Evolutionary conservation across 2,113 vertebrate genomes (phyloP).

Genomic region (Corythornis madagascariensis): DNA sequence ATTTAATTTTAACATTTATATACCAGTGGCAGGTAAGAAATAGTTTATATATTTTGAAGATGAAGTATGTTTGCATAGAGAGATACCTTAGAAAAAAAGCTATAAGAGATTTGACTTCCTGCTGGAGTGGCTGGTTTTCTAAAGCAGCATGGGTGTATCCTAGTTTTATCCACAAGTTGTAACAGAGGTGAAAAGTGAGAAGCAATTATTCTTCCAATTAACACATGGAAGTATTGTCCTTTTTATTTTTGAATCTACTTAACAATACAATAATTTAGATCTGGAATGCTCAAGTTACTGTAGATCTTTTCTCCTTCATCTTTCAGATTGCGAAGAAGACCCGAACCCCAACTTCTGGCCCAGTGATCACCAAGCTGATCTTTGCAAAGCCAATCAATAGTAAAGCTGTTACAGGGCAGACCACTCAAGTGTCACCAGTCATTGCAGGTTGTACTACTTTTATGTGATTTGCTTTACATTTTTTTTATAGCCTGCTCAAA

Average conservation of each 20-base stretch:
- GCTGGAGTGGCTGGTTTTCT: not conserved
- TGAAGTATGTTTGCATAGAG: not conserved
- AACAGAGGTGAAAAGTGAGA: not conserved
- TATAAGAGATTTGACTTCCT: not conserved
- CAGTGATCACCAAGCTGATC: conserved; percentile 93
- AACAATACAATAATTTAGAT: not conserved
- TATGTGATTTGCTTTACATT: conserved; percentile 42
- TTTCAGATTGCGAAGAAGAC: conserved; percentile 95
- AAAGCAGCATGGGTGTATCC: not conserved
- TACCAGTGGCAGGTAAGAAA: not conserved
- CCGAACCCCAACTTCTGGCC: conserved; percentile 88
- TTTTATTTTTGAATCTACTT: not conserved
- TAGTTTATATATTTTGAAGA: not conserved
- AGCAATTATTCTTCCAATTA: not conserved
- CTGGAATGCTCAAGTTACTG: conserved; percentile 6
- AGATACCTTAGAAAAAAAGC: not conserved
- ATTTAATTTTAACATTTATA: not conserved
- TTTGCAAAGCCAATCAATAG: conserved; percentile 96
- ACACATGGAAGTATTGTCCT: not conserved
- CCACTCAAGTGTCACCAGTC: conserved; percentile 86
- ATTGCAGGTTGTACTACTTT: conserved; percentile 84
- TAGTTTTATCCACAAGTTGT: not conserved
- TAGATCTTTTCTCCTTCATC: conserved; percentile 41
- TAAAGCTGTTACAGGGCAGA: conserved; percentile 90
- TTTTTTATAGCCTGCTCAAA: conserved; percentile 1